Base-by-base conservation (phyloP, 2,888 invertebrate genomes). In the Creontiades dilutus region DNA sequence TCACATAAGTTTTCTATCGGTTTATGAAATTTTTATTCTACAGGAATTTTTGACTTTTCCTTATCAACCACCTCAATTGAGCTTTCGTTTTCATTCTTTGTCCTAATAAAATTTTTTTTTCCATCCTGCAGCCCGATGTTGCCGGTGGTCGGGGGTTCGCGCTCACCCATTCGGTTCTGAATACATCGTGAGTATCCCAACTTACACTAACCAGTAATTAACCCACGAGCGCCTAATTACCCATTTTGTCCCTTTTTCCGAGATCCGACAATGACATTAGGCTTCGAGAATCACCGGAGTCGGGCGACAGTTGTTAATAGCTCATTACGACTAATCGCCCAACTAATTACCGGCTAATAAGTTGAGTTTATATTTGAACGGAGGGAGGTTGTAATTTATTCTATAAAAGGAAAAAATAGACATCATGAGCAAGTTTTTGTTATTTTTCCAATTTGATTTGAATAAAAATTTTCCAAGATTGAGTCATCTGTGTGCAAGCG, bases 241-340 rank as follows among this genome's bases (percentile, higher is more conserved):
- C 68, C 19, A 0, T 23, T 68, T 19, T 27, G 7, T 23, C 23
- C 68, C 68, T 13, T 12, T 57, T 57, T 57, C n/a, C 57, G 14
- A n/a, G 57, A 5, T 11, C 68, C 12, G 68, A 68, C 68, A 27
- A 68, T 12, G 23, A 68, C 68, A 68, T 68, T 68, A 68, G 68
- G 16, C 52, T 52, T 4, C 37, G 52, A 52, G 5, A n/a, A n/a
- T 27, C n/a, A 19, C 61, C 9, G 2, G 68, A 37, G 68, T 68
- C 68, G 68, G 68, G 68, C 23, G 68, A 68, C 68, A 19, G 4
- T 23, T 68, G 23, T 68, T 68, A 68, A 23, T 68, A 68, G 12
- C 68, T 23, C 68, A 68, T 68, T 68, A 68, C 68, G 19, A 27
- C 68, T 68, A 68, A 68, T 68, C 68, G 68, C 23, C 68, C 9